These are phyloP conservation scores for Pachypanchax playfairii DNA, from an alignment of 2,113 vertebrate species.

Conservation along the genomic window DNA sequence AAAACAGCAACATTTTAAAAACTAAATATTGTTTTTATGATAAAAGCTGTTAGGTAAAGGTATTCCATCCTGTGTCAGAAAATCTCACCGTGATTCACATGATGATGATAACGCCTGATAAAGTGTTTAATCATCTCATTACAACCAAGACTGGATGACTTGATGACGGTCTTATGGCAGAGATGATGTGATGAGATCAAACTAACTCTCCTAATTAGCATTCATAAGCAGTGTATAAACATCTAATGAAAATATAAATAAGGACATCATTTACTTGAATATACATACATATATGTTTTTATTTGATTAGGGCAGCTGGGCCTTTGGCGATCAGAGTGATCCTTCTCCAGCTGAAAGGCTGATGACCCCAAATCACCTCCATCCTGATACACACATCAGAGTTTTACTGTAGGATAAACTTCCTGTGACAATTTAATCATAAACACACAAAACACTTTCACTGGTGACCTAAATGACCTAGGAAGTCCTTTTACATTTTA, in stretches of 20 bases:
- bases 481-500: no score
- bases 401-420: no score
- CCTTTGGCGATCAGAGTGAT: no score
- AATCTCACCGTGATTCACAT: neutral
- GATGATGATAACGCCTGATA: slow-evolving; percentile 1
- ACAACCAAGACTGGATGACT: slow-evolving; percentile 2
- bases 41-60: neutral
- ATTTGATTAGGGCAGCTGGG: no score
- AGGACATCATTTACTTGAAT: no score
- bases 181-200: slow-evolving; percentile 21
- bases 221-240: neutral
- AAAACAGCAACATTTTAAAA: neutral
- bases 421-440: no score
- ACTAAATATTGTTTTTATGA: neutral
- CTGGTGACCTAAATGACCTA: no score
- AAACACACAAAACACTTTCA: no score
- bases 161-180: neutral
- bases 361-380: no score
- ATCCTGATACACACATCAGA: no score
- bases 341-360: no score
- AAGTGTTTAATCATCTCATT: slow-evolving; percentile 33
- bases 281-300: no score
- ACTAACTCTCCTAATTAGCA: neutral
- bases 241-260: neutral
- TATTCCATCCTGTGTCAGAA: neutral